phyloP scores from a whole-genome alignment of 2,113 vertebrate genomes.

The Pelecanus crispus region DNA sequence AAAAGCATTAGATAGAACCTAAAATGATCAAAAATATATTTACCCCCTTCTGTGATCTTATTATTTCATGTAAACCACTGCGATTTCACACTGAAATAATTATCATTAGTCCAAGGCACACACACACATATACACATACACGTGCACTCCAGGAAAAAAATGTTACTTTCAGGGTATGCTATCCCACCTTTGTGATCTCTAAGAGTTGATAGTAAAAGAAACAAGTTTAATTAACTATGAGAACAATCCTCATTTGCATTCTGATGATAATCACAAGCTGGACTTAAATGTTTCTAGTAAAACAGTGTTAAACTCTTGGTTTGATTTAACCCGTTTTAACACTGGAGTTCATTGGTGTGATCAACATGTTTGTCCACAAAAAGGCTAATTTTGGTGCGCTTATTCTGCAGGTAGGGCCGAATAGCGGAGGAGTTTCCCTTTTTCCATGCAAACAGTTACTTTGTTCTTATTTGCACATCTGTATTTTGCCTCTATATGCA shows the following conservation, averaged over 20 bases:
- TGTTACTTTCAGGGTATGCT: conserved; percentile 71
- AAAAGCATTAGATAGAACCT: conserved; percentile 70
- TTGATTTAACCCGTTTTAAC: conserved; percentile 53
- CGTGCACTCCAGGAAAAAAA: conserved; percentile 55
- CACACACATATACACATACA: conserved; percentile 30
- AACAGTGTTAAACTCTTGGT: conserved; percentile 39
- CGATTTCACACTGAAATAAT: conserved; percentile 87
- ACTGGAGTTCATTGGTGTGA: neutral
- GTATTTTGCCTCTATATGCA: neutral
- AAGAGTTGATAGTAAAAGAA: conserved; percentile 70
- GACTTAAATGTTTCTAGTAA: conserved; percentile 56
- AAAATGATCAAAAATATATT: conserved; percentile 83
- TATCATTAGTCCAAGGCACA: conserved; percentile 76
- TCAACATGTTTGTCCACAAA: neutral
- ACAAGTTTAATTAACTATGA: conserved; percentile 71
- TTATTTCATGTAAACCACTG: conserved; percentile 81
- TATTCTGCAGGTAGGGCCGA: neutral
- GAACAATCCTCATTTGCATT: conserved; percentile 74
- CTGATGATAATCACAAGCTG: conserved; percentile 56
- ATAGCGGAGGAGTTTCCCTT: neutral
- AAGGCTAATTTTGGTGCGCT: neutral
- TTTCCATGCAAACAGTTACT: neutral
- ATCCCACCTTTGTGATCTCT: conserved; percentile 72
- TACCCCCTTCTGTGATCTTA: conserved; percentile 83
- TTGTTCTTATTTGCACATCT: neutral